Evolutionary conservation across 1,140 invertebrate species (phyloP).

Genomic region (Yoshiicerus persimilis): DNA sequence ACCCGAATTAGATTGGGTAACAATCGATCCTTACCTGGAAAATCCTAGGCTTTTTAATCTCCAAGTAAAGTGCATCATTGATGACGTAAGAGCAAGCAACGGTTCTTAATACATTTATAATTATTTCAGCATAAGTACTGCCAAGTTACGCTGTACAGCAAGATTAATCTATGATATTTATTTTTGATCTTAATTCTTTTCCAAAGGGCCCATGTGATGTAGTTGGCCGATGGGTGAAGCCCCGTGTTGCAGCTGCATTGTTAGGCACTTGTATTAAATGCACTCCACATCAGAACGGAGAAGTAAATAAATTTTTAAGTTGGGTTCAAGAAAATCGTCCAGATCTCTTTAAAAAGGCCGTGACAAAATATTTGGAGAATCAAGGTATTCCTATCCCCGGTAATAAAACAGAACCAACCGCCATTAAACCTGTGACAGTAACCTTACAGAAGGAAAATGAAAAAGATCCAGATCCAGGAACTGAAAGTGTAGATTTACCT

Average conservation of each 20-base stretch:
- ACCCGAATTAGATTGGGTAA: not conserved
- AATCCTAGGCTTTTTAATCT: not conserved
- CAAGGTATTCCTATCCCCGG: not conserved
- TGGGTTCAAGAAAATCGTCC: constrained; percentile 24
- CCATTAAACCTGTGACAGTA: not conserved
- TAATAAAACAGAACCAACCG: not conserved
- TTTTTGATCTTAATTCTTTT: not conserved
- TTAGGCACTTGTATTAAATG: constrained; percentile 26
- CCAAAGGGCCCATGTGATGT: constrained; percentile 24
- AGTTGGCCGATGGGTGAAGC: constrained; percentile 19
- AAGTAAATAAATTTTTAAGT: not conserved
- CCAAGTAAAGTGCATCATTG: not conserved
- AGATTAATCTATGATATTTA: too few relatives aligned
- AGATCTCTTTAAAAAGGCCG: constrained; percentile 14
- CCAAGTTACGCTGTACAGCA: too few relatives aligned
- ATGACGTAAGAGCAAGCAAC: not conserved
- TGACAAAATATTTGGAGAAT: not conserved
- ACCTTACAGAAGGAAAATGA: not conserved
- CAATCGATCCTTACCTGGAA: not conserved
- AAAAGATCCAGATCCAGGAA: not conserved
- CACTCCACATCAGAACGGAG: constrained; percentile 22
- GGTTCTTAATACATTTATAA: not conserved
- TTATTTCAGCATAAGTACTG: not conserved
- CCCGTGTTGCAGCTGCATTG: constrained; percentile 6
- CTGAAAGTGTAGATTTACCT: too few relatives aligned